phyloP scores from a whole-genome alignment of 53 echinoderm and acorn worm species.

The Glandiceps talaboti region DNA sequence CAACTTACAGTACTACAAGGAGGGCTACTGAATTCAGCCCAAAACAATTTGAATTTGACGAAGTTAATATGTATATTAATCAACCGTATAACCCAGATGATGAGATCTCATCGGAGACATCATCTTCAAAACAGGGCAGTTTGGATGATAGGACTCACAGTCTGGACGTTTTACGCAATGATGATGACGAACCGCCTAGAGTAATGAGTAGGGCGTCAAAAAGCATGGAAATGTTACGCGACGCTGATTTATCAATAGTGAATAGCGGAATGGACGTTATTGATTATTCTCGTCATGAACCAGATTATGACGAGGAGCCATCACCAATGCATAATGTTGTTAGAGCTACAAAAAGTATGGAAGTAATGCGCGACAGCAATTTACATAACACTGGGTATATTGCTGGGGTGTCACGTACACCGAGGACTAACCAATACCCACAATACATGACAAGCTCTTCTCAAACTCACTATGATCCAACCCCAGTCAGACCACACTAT shows the following conservation, averaged over 20 bases:
- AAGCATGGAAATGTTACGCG: neutral
- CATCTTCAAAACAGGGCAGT: neutral
- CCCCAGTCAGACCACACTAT: neutral
- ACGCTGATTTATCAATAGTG: neutral
- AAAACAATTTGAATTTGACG: conserved; percentile 46
- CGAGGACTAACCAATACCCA: neutral
- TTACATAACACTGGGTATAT: neutral
- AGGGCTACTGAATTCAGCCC: conserved; percentile 10
- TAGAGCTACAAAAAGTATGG: neutral
- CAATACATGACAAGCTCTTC: neutral
- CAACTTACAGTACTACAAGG: conserved; percentile 35
- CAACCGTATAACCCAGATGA: neutral
- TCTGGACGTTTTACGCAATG: neutral
- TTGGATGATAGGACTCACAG: neutral
- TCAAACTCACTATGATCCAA: neutral
- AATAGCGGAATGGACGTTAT: neutral
- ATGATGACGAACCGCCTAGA: neutral
- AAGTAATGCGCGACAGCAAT: neutral
- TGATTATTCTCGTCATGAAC: neutral
- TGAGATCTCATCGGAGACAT: neutral
- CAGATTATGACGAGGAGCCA: neutral
- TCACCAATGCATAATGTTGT: neutral
- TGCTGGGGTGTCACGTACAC: neutral
- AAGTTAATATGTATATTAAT: conserved; percentile 37
- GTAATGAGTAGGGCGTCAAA: neutral